Evolutionary conservation across 2,888 invertebrate genomes (phyloP).

Genomic region (Cotesia congregata): DNA sequence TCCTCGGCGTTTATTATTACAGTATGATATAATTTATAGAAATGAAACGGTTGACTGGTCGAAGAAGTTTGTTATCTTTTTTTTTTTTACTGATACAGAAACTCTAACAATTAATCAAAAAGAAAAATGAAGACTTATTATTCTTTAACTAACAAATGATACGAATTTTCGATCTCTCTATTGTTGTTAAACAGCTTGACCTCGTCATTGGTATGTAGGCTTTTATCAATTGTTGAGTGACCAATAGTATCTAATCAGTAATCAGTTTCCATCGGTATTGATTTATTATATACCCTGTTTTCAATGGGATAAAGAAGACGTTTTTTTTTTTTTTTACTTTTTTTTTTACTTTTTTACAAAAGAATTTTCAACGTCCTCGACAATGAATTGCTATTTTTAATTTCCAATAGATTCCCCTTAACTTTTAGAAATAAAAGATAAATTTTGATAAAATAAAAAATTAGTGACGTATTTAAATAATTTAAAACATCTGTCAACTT

Average conservation of each 20-base stretch:
- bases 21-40: background rate
- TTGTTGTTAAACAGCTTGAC: constrained; percentile 16
- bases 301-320: background rate
- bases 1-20: background rate
- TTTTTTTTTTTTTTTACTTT: background rate
- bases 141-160: constrained; percentile 3
- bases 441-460: background rate
- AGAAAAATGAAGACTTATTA: constrained; percentile 10
- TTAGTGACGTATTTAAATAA: background rate
- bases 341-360: background rate
- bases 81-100: background rate
- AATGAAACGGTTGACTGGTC: background rate
- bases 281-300: constrained; percentile 7
- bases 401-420: background rate
- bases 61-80: background rate
- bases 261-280: constrained; percentile 14
- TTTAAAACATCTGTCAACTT: constrained; percentile 4
- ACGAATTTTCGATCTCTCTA: background rate
- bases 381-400: background rate
- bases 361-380: background rate
- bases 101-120: constrained; percentile 16
- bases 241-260: constrained; percentile 25
- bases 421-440: no score
- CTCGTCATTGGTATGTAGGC: constrained; percentile 11
- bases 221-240: constrained; percentile 19